Evolutionary conservation across 2,113 vertebrate genomes (phyloP).

Genomic region (Lagopus leucura): DNA sequence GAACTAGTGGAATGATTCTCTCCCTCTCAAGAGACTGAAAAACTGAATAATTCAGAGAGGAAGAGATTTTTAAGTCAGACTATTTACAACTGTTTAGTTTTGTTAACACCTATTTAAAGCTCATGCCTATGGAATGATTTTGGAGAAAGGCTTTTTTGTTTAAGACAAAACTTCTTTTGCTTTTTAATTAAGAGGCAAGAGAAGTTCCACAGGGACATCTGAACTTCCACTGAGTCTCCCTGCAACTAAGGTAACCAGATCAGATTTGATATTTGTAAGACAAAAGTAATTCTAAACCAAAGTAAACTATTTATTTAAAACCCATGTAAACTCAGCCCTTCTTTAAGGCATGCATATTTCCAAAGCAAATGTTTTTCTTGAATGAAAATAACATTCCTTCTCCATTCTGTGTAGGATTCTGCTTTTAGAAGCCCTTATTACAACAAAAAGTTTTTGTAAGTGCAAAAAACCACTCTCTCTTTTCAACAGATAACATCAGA

Average conservation of each 20-base stretch:
- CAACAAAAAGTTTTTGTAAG: background rate
- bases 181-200: slow-evolving; percentile 10
- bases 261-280: background rate
- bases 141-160: slow-evolving; percentile 37
- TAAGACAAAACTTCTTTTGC: background rate
- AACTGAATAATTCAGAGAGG: slow-evolving; percentile 33
- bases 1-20: slow-evolving; percentile 46
- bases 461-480: background rate
- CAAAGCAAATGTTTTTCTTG: background rate
- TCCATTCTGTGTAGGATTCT: background rate
- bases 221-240: background rate
- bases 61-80: slow-evolving; percentile 55
- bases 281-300: background rate
- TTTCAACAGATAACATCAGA: background rate
- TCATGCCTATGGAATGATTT: background rate
- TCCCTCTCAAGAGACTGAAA: slow-evolving; percentile 42
- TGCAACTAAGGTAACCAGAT: background rate
- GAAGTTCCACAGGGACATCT: background rate
- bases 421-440: background rate
- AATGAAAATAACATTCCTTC: background rate
- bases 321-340: background rate
- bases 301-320: background rate
- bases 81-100: slow-evolving; percentile 40
- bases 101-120: slow-evolving; percentile 39
- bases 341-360: background rate